These are phyloP conservation scores for Centroberyx gerrardi DNA, from an alignment of 2,797 vertebrate species.

Conservation along the genomic window DNA sequence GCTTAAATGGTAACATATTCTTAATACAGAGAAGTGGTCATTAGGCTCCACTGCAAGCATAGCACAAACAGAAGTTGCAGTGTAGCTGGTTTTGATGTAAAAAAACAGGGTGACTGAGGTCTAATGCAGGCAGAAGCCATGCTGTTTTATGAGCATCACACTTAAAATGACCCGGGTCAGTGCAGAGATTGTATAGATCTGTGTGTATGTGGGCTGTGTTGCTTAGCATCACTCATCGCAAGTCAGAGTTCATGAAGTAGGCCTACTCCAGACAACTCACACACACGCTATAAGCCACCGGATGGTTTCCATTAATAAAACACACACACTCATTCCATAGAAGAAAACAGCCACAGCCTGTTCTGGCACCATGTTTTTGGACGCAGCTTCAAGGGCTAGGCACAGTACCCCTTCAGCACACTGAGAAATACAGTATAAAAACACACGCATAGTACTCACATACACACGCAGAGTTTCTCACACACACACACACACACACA, in stretches of 20 bases:
- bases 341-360: constrained; percentile 54
- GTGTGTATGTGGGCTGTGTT: constrained; percentile 37
- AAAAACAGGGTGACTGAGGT: constrained; percentile 24
- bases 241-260: constrained; percentile 55
- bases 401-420: constrained; percentile 28
- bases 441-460: constrained; percentile 37
- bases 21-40: constrained; percentile 1
- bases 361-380: constrained; percentile 49
- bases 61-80: constrained; percentile 9
- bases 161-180: constrained; percentile 52
- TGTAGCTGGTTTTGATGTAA: constrained; percentile 46
- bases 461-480: constrained; percentile 5
- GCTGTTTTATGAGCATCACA: constrained; percentile 59
- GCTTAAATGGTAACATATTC: constrained; percentile 14
- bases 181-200: constrained; percentile 16
- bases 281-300: constrained; percentile 10
- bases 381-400: constrained; percentile 51
- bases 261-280: constrained; percentile 32
- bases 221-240: constrained; percentile 54
- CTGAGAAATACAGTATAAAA: constrained; percentile 33
- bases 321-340: constrained; percentile 41
- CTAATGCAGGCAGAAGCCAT: constrained; percentile 24
- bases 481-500: constrained; percentile 18
- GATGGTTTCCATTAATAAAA: constrained; percentile 62
- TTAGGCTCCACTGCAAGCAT: constrained; percentile 29